Evolutionary conservation across 2,888 invertebrate species (phyloP), one percentile per base, ranked within the genome.

Genomic region (Andrena bicolor): DNA sequence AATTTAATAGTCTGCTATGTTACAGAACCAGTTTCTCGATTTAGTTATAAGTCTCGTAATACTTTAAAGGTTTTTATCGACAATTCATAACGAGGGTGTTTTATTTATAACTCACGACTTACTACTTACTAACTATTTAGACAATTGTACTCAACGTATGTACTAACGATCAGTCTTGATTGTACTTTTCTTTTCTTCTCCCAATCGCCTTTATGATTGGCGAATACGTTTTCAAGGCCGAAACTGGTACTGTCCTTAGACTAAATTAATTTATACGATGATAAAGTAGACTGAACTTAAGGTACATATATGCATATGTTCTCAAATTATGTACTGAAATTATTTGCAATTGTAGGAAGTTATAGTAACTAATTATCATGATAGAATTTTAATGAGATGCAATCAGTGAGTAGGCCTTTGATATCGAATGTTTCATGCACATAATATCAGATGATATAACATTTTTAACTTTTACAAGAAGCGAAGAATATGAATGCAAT

Each of bases 391-490:
- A 58, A 72, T 75, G 58, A 65, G 74, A 84, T 79, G 85, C 83
- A 80, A 83, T 78, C 76, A 73, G 53, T 70, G 78, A 76, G 66
- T 82, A 83, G 83, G 77, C 85, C 80, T 85, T 82, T 63, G 66
- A 68, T 76, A 78, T 81, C 68, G 63, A 75, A 76, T 76, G 79
- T 81, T 83, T 72, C 68, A 69, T 82, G 83, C 83, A 80, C 83
- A 69, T 80, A 74, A 75, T 23, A 63, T 79, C 78, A 82, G 63
- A 80, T 80, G 77, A 80, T 84, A 83, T 84, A 79, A 82, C 80
- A 82, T 86, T 89, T 87, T 76, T 88, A 88, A 88, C 80, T 86
- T 89, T 89, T 87, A 82, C 87, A 85, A 70, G 72, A 68, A 78
- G 53, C 70, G 64, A 79, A 80, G 35, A 82, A 30, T 63, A 79